phyloP scores from a whole-genome alignment of 2,113 vertebrate genomes.

The Leptobrachium leishanense region DNA sequence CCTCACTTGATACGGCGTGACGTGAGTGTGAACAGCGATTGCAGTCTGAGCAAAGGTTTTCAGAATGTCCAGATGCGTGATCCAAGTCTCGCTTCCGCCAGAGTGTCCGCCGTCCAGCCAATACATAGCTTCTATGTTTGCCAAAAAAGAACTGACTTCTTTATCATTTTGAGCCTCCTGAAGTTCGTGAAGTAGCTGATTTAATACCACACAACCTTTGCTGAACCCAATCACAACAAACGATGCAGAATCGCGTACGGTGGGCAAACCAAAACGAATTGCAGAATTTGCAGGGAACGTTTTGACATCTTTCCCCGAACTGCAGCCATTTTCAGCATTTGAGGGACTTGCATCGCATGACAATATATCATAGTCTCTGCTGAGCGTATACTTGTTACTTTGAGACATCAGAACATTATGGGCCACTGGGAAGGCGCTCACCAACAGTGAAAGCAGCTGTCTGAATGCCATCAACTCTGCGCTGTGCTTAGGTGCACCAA shows the following conservation, averaged over 20 bases:
- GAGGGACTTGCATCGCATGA: constrained; percentile 58
- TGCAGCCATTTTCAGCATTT: constrained; percentile 66
- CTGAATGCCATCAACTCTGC: constrained; percentile 77
- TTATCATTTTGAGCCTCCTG: constrained; percentile 79
- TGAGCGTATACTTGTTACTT: constrained; percentile 57
- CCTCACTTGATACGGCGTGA: constrained; percentile 91
- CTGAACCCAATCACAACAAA: constrained; percentile 93
- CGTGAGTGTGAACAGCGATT: constrained; percentile 83
- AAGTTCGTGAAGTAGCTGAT: constrained; percentile 90
- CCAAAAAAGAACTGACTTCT: constrained; percentile 73
- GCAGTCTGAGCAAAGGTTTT: constrained; percentile 79
- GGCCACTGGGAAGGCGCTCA: constrained; percentile 81
- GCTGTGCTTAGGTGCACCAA: constrained; percentile 90
- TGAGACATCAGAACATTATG: constrained; percentile 64
- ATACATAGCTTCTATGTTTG: constrained; percentile 81
- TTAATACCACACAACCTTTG: constrained; percentile 97
- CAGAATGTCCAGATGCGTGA: constrained; percentile 80
- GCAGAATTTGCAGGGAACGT: constrained; percentile 48
- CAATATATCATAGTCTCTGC: constrained; percentile 60
- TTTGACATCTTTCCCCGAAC: constrained; percentile 62
- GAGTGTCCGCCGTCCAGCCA: constrained; percentile 97
- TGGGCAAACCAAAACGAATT: constrained; percentile 55
- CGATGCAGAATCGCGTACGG: constrained; percentile 61
- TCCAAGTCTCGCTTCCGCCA: constrained; percentile 92
- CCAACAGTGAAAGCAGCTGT: constrained; percentile 85